These are phyloP conservation scores for Dissostichus mawsoni DNA, from an alignment of 2,113 vertebrate species.

Conservation along the genomic window DNA sequence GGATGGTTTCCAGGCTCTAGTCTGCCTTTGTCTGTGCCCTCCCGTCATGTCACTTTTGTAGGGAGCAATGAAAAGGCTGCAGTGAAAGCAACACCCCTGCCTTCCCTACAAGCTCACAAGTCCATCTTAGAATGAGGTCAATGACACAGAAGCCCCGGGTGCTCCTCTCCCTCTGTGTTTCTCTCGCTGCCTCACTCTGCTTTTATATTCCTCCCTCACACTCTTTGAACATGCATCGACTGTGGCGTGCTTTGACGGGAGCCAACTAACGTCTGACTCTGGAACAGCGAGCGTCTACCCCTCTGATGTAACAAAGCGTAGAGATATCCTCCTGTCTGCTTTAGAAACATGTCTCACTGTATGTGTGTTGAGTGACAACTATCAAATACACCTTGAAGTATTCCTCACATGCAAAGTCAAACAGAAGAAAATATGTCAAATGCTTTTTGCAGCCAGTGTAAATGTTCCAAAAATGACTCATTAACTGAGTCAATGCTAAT, in stretches of 20 bases:
- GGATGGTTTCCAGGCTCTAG: slow-evolving; percentile 72
- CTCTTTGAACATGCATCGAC: slow-evolving; percentile 38
- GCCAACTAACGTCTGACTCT: background rate
- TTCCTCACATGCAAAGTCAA: background rate
- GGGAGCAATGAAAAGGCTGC: slow-evolving; percentile 70
- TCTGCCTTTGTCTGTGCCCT: slow-evolving; percentile 58
- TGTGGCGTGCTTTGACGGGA: background rate
- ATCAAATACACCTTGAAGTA: background rate
- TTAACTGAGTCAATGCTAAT: background rate
- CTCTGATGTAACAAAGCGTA: background rate
- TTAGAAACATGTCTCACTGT: background rate
- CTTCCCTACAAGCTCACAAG: slow-evolving; percentile 68
- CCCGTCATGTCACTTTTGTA: slow-evolving; percentile 53
- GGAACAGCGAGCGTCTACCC: background rate
- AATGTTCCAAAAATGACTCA: background rate
- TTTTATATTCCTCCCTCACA: slow-evolving; percentile 6
- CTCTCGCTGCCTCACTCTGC: slow-evolving; percentile 14
- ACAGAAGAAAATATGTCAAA: background rate
- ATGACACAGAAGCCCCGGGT: slow-evolving; percentile 69
- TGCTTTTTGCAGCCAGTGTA: background rate
- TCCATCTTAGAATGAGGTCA: slow-evolving; percentile 77
- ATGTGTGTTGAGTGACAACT: background rate
- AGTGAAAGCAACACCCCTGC: slow-evolving; percentile 79
- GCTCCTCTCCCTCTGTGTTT: slow-evolving; percentile 27
- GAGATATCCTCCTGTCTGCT: slow-evolving; percentile 3